Base-by-base conservation (phyloP, 2,113 vertebrate species). In the Abramis brama region DNA sequence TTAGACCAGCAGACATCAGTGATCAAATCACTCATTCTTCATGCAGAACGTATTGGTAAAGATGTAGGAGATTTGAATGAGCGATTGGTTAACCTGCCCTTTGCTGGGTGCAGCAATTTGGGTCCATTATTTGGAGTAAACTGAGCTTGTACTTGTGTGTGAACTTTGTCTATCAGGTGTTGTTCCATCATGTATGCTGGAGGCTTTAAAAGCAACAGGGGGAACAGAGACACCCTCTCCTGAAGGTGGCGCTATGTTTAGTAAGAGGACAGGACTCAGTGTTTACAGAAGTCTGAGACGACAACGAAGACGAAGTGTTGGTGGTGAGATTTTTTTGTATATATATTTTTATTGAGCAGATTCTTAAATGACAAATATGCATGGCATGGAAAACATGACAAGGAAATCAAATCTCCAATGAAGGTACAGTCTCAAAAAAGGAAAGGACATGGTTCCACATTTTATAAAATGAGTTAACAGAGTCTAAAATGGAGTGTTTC, bases 31-130 rank as follows among this genome's bases (percentile, higher is more conserved):
- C 87, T 94, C n/a, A 94, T 94, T 79, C 27, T 74, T 27, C 84
- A 91, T 0, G 90, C 94, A 0, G 83, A 92, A 2, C 87, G 57
- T 71, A 94, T 94, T 25, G 94, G 94, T 94, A 83, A 85, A 50
- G n/a, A 52, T 3, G 47, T 23, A 33, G 21, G 25, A 8, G 33
- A 57, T 17, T 55, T 30, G 71, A 25, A 30, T 25, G 7, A 27
- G 43, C 21, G 19, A 10, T 55, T 27, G 60, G 9, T 33, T 8
- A 5, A 11, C 19, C 6, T 1, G 10, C 13, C 6, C 0, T 78
- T 85, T 33, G 11, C 64, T 57, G 33, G 13, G 15, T 73, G 9
- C 15, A 70, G 7, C 15, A 33, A 33, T 33, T 33, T 33, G 3
- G 33, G 33, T 33, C 33, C 33, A 33, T 33, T 33, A 30, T 47